phyloP scores from a whole-genome alignment of 2,797 vertebrate species.

The Myotis daubentonii region DNA sequence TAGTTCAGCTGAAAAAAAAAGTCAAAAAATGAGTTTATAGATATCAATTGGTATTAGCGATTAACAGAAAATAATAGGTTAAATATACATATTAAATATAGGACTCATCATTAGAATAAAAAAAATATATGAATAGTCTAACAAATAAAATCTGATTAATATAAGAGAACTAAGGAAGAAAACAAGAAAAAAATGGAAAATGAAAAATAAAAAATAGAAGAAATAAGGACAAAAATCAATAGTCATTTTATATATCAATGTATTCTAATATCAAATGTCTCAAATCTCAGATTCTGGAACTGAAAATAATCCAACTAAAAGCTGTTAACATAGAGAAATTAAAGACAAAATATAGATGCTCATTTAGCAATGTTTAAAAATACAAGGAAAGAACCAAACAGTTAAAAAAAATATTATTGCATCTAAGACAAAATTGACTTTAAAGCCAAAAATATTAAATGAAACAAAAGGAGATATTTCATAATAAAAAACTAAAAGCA shows the following conservation, averaged over 20 bases:
- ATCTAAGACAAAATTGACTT: background rate
- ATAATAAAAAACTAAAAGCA: background rate
- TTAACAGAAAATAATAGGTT: background rate
- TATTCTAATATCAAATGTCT: constrained; percentile 10
- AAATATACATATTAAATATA: background rate
- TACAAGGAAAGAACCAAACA: background rate
- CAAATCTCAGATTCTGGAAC: background rate
- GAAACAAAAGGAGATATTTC: background rate
- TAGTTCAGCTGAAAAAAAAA: background rate
- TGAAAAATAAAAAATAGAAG: background rate
- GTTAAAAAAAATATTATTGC: background rate
- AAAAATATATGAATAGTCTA: background rate
- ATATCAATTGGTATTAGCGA: background rate
- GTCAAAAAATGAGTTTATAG: background rate
- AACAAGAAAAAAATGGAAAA: background rate
- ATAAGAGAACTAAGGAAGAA: background rate
- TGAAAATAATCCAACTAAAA: background rate
- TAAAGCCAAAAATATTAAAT: background rate
- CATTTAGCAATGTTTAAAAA: background rate
- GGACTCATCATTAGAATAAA: background rate
- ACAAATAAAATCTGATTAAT: background rate
- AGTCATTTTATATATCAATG: background rate
- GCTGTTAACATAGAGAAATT: background rate
- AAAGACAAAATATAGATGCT: background rate
- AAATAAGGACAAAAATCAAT: background rate